These are phyloP conservation scores for Charadrius vociferus DNA, from an alignment of 2,113 vertebrate species.

Conservation along the genomic window DNA sequence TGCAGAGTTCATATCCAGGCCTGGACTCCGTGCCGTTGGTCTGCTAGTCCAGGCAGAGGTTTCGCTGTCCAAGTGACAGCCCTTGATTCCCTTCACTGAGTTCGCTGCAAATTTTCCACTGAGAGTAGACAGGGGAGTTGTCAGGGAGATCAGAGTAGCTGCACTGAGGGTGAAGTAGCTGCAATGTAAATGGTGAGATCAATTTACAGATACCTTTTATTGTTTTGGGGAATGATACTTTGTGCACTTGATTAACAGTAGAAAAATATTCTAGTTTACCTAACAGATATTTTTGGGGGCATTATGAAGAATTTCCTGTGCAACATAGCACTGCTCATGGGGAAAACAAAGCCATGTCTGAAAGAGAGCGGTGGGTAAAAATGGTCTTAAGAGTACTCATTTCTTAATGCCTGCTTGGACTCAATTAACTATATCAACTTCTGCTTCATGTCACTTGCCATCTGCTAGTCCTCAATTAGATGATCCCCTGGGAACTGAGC, in stretches of 20 bases:
- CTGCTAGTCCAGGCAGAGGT: background rate
- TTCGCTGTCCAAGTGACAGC: background rate
- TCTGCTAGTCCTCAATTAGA: constrained; percentile 9
- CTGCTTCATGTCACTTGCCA: background rate
- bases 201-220: background rate
- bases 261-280: background rate
- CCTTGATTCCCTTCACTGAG: background rate
- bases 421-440: background rate
- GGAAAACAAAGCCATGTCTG: background rate
- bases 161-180: background rate
- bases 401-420: background rate
- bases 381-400: background rate
- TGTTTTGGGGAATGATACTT: accelerated
- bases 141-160: background rate
- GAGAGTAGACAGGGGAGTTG: too few species aligned
- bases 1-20: background rate
- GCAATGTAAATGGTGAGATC: background rate
- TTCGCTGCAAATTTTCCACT: background rate
- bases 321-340: background rate
- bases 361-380: background rate
- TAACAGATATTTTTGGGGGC: background rate
- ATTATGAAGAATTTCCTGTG: background rate
- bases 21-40: background rate
- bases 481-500: background rate
- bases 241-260: background rate